Base-by-base conservation (phyloP, 2,888 invertebrate species). In the Formica aserva region DNA sequence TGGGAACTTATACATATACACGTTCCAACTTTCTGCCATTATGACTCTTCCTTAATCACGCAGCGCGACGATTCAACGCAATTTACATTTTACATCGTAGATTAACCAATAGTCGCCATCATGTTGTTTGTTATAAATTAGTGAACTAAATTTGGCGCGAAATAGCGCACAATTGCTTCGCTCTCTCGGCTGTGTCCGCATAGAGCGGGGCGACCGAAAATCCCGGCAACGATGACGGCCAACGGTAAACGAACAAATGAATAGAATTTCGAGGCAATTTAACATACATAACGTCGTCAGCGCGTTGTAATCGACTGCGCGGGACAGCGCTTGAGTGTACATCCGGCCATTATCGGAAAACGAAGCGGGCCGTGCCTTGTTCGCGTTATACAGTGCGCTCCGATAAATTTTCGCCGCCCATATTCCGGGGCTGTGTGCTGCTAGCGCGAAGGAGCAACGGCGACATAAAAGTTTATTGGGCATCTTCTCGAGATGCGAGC, bases 231-330 rank as follows among this genome's bases (percentile, higher is more conserved):
- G 74, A 1, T 35, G 32, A 62, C n/a, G 74, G 38, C 8, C 67
- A 52, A 71, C 41, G 32, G 71, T 78, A 78, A 78, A 78, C 45
- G 72, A 72, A 72, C 78, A 71, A 80, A 80, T 72, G 78, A 80
- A 80, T 80, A 60, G 78, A 80, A 72, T 80, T 72, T 80, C 78
- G 78, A 15, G 67, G 77, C 55, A 77, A 77, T 77, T 67, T 77
- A 67, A 77, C 77, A 67, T 67, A 67, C 77, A 67, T 77, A 77
- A 77, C 55, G 77, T 55, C 67, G 77, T 67, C 69, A 69, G 55
- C 38, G 77, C 55, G 77, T 69, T 67, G 76, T 66, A 76, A 76
- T 76, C 76, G 76, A 52, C 35, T 71, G 60, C 57, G 57, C 57
- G 78, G 71, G 57, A 78, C 78, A 71, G 69, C 71, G 71, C 78